phyloP scores from a whole-genome alignment of 2,888 invertebrate species.

The Sericinus montela region DNA sequence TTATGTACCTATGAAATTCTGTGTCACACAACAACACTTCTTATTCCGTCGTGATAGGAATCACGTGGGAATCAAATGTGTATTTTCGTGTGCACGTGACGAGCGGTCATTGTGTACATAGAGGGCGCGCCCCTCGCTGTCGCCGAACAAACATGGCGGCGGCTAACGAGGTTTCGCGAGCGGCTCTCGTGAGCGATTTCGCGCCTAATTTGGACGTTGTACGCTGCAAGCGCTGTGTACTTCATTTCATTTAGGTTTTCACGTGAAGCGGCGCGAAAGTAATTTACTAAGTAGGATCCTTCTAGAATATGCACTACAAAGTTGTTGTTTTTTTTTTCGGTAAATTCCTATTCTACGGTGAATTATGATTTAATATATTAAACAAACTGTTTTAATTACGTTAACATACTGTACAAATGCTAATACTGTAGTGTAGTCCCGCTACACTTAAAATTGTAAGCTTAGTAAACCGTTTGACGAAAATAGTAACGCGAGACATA shows the following conservation, averaged over 20 bases:
- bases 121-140: constrained; percentile 74
- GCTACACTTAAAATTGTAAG: too few species aligned
- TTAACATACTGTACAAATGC: too few species aligned
- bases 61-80: constrained; percentile 3
- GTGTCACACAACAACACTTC: constrained; percentile 28
- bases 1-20: constrained; percentile 29
- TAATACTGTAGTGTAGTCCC: too few species aligned
- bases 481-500: too few species aligned
- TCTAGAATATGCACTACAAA: neutral
- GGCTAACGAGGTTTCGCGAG: constrained; percentile 74
- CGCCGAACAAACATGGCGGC: constrained; percentile 75
- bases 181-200: constrained; percentile 70
- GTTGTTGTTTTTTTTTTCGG: too few species aligned
- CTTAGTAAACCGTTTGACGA: too few species aligned
- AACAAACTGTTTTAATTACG: too few species aligned
- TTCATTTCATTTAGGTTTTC: constrained; percentile 47
- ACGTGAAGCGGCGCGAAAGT: constrained; percentile 27
- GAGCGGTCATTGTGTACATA: constrained; percentile 67
- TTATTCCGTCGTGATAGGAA: constrained; percentile 30
- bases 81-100: constrained; percentile 14
- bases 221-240: constrained; percentile 30
- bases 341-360: too few species aligned
- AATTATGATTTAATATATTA: too few species aligned
- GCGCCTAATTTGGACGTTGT: constrained; percentile 70
- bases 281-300: constrained; percentile 31